Conservation (phyloP, 2,113 vertebrate species). For the Ciconia boyciana region DNA sequence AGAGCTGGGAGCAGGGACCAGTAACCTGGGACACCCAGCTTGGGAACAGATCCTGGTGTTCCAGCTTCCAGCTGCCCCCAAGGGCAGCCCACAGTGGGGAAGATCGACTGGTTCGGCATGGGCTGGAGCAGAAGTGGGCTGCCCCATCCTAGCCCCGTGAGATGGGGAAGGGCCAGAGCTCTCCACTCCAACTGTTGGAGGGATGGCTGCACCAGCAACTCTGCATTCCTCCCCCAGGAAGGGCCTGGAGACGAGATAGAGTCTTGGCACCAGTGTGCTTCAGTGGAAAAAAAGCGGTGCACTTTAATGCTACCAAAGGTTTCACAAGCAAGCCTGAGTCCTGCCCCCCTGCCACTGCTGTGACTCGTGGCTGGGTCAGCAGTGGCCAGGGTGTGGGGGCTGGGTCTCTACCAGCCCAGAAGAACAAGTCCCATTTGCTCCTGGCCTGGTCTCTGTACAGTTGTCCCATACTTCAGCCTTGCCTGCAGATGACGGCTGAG, state of each 20-base stretch:
- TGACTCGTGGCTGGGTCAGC: accelerated
- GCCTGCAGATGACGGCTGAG: neutral
- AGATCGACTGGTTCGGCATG: neutral
- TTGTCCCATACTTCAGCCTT: neutral
- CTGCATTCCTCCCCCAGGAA: neutral
- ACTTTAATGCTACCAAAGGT: slow-evolving; percentile 47
- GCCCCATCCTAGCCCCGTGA: neutral
- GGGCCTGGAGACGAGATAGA: neutral
- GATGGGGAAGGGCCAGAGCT: neutral
- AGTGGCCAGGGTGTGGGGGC: neutral
- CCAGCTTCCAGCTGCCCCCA: neutral
- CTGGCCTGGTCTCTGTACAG: neutral
- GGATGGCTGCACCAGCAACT: neutral
- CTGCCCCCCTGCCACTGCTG: neutral
- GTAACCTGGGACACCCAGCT: neutral
- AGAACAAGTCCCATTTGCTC: neutral
- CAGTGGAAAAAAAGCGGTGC: neutral
- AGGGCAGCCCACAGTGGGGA: accelerated
- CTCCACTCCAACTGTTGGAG: neutral
- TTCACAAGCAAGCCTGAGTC: neutral
- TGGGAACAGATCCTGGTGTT: neutral
- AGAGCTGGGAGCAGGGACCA: neutral
- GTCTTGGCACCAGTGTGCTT: neutral
- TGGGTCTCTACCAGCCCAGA: neutral
- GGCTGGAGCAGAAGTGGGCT: neutral